A percentile compares a stretch with the other conserved stretches of the same genome.
Conservation (phyloP, 2,797 vertebrate genomes). For the Mastacembelus armatus region DNA sequence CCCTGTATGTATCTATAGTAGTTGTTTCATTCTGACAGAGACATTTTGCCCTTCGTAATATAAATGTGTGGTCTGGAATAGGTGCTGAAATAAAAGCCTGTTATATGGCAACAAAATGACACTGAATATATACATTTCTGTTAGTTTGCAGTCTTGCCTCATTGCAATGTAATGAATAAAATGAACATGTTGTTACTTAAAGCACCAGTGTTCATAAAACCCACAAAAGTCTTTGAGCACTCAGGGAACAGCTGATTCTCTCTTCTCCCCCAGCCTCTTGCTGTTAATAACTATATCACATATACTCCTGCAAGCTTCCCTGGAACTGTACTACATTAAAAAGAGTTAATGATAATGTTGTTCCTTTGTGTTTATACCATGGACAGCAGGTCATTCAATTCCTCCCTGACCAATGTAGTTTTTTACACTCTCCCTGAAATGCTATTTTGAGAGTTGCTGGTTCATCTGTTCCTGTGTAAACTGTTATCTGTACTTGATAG, state of each 20-base stretch:
- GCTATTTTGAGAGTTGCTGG: neutral
- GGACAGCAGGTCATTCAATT: conserved; percentile 32
- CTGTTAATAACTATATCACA: no score
- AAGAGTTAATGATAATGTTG: conserved; percentile 27
- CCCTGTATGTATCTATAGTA: no score
- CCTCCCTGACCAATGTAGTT: conserved; percentile 5
- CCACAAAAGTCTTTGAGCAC: neutral
- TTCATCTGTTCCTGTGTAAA: conserved; percentile 5
- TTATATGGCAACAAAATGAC: no score
- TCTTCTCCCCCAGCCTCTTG: no score
- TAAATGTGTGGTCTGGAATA: no score
- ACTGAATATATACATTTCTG: neutral
- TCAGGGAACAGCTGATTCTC: neutral
- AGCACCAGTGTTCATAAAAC: neutral
- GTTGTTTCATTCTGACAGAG: no score
- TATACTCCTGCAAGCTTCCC: neutral
- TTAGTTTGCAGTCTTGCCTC: neutral
- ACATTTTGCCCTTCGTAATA: neutral
- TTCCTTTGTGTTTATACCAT: conserved; percentile 6
- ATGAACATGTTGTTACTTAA: neutral
- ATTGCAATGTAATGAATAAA: neutral
- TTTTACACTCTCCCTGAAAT: conserved; percentile 1
- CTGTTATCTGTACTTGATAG: neutral
- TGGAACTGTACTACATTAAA: neutral
- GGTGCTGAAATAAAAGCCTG: neutral